Percentiles rank a stretch among this genome's conserved stretches.
These are phyloP conservation scores for Acanthis flammea DNA, from an alignment of 2,797 vertebrate genomes.

Conservation along the genomic window DNA sequence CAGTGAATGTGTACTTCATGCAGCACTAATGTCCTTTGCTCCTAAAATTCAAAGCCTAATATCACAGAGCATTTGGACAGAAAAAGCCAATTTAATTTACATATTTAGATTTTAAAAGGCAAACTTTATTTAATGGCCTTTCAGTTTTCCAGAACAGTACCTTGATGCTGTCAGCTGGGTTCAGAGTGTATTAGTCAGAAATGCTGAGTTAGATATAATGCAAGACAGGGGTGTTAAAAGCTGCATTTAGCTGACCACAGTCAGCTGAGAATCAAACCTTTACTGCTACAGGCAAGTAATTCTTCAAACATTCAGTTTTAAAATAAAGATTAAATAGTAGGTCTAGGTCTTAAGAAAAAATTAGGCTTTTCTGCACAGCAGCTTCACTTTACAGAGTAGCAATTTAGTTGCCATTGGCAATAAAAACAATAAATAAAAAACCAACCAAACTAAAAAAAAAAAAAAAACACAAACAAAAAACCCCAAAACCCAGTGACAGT, in stretches of 20 bases:
- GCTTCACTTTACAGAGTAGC: background rate
- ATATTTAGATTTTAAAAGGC: background rate
- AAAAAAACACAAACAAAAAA: background rate
- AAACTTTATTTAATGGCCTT: background rate
- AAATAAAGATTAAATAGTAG: background rate
- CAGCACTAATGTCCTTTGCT: slow-evolving; percentile 32
- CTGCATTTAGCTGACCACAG: background rate
- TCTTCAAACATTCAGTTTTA: background rate
- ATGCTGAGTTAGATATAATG: background rate
- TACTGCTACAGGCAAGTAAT: background rate
- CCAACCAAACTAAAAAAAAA: background rate
- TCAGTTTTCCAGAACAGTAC: background rate
- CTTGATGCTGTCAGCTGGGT: background rate
- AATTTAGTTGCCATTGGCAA: background rate
- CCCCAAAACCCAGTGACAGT: background rate
- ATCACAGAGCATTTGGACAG: background rate
- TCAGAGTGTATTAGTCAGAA: background rate
- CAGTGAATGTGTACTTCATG: slow-evolving; percentile 27
- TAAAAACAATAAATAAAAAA: background rate
- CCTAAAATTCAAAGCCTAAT: slow-evolving; percentile 46
- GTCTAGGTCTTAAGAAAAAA: background rate
- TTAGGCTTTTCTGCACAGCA: background rate
- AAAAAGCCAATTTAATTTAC: background rate
- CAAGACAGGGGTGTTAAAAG: background rate
- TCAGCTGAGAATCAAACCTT: background rate